Base-by-base conservation (phyloP, 2,888 invertebrate genomes). In the Nomada lathburiana region DNA sequence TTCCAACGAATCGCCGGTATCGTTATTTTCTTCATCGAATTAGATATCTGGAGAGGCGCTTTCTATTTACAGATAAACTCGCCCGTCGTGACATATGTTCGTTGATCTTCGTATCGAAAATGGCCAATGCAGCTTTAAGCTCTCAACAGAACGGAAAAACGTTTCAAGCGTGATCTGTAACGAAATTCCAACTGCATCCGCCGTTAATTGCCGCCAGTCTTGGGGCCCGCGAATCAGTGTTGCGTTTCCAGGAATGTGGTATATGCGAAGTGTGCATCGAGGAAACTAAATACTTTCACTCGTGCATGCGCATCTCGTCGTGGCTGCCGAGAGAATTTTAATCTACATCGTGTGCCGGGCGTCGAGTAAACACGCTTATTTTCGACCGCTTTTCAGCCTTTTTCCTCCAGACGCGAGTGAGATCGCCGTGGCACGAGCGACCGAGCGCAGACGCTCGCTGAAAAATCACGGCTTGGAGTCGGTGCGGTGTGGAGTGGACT, bases 241-340 rank as follows among this genome's bases (percentile, higher is more conserved):
- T 9, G 36, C 50, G 23, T 60, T 60, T 18, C 50, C 18, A 71
- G 7, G 55, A 52, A 47, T 29, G 42, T 13, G 16, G 57, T 36
- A 50, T 55, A 67, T 44, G 57, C 73, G 26, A 23, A 55, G 67
- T 53, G 36, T 68, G 63, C 76, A 47, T 69, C 63, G 36, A 50
- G 63, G 55, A 76, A 68, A 68, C 62, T 76, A n/a, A n/a, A n/a
- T n/a, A 78, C 76, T 78, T 78, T 76, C 76, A 78, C 76, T 75
- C 63, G 13, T 69, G 63, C 57, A 36, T 36, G 68, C 29, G 68
- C 36, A 68, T 64, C 63, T 47, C n/a, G 55, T 20, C 18, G 10
- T 20, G 26, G 50, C 18, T 68, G 36, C 20, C 42, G 3, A 13
- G 60, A n/a, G 71, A 71, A 76, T 76, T 63, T 71, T 50, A 76